Percentiles rank a stretch among this genome's conserved stretches.
Evolutionary conservation across 2,888 invertebrate species (phyloP).

Genomic region (Acronicta psi): DNA sequence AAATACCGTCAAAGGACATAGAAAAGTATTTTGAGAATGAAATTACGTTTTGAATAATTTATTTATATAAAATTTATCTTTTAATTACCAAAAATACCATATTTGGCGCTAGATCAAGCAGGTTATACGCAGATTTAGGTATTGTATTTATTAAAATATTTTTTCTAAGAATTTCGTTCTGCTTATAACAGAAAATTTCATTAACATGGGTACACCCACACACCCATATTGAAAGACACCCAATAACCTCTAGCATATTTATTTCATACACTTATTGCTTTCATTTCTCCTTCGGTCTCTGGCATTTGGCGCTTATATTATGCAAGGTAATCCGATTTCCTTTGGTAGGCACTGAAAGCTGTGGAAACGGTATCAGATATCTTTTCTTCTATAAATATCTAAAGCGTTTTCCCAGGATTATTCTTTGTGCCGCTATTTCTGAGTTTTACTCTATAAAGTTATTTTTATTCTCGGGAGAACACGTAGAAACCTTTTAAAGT

Average conservation of each 20-base stretch:
- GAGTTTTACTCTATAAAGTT: constrained; percentile 20
- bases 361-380: constrained; percentile 28
- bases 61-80: too few relatives aligned
- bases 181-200: constrained; percentile 11
- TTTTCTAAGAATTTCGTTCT: too few relatives aligned
- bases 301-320: constrained; percentile 57
- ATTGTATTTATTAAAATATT: too few relatives aligned
- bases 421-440: constrained; percentile 8
- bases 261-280: constrained; percentile 54
- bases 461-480: not conserved
- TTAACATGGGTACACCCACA: constrained; percentile 6
- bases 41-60: too few relatives aligned
- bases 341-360: constrained; percentile 33
- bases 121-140: too few relatives aligned
- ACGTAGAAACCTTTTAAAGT: not conserved
- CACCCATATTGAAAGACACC: constrained; percentile 31
- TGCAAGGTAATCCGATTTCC: constrained; percentile 59
- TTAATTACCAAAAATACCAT: too few relatives aligned
- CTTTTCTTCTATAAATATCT: constrained; percentile 24
- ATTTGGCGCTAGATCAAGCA: too few relatives aligned
- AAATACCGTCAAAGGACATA: too few relatives aligned
- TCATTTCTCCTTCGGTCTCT: constrained; percentile 52
- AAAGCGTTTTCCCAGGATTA: constrained; percentile 13
- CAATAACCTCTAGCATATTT: constrained; percentile 44
- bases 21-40: too few relatives aligned